Percentiles rank a stretch among this genome's conserved stretches.
These are phyloP conservation scores for Rutilus rutilus DNA, from an alignment of 2,113 vertebrate genomes.

Conservation along the genomic window DNA sequence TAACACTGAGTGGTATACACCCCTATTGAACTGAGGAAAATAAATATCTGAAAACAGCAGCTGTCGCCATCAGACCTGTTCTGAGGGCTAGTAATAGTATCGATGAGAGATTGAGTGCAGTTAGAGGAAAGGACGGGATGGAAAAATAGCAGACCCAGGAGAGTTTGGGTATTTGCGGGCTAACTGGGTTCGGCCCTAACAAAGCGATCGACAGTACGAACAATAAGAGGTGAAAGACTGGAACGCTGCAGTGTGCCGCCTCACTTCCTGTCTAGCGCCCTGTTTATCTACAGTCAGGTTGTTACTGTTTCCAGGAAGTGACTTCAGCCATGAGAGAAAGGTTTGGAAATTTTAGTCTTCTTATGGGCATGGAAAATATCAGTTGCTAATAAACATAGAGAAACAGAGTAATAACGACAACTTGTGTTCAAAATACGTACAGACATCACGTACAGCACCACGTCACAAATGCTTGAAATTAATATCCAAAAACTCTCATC, in stretches of 20 bases:
- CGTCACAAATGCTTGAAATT: neutral
- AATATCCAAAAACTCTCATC: neutral
- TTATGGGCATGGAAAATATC: constrained; percentile 38
- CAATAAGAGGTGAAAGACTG: constrained; percentile 71
- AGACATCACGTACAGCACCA: no score
- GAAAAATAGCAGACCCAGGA: neutral
- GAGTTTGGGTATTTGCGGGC: constrained; percentile 52
- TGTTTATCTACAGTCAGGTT: constrained; percentile 69
- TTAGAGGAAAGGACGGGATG: constrained; percentile 36
- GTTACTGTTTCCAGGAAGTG: constrained; percentile 76
- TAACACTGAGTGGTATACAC: neutral
- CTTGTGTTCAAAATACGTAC: neutral
- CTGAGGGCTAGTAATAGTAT: constrained; percentile 40
- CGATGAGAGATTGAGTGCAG: constrained; percentile 44
- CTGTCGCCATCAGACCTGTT: constrained; percentile 9
- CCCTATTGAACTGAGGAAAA: neutral
- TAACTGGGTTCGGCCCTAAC: constrained; percentile 59
- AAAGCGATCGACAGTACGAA: constrained; percentile 64
- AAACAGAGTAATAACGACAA: neutral
- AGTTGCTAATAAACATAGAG: constrained; percentile 36
- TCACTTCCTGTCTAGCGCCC: constrained; percentile 65
- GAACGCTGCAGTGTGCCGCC: constrained; percentile 54
- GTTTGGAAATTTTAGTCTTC: constrained; percentile 65
- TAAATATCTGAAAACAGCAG: constrained; percentile 14
- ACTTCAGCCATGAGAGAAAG: constrained; percentile 64